Evolutionary conservation across 2,888 invertebrate genomes (phyloP).

Genomic region (Hyposoter didymator): DNA sequence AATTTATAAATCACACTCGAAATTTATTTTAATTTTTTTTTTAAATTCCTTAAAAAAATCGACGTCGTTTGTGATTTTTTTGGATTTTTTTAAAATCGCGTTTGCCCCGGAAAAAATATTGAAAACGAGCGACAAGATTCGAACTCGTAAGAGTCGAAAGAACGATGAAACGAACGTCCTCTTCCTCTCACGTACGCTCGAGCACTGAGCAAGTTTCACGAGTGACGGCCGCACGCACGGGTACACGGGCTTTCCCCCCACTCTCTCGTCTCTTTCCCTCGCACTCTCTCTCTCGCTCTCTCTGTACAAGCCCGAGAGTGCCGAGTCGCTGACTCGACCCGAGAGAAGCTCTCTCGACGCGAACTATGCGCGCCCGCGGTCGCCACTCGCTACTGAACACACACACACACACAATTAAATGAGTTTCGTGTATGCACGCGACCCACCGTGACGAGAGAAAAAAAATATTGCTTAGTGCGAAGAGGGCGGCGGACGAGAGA

Average conservation of each 20-base stretch:
- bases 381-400: conserved; percentile 27
- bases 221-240: conserved; percentile 60
- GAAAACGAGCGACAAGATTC: conserved; percentile 17
- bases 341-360: conserved; percentile 44
- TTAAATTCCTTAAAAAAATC: background rate
- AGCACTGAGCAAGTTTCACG: conserved; percentile 76
- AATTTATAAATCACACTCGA: background rate
- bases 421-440: background rate
- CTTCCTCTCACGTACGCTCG: conserved; percentile 76
- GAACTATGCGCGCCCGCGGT: conserved; percentile 42
- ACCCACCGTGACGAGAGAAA: conserved; percentile 16
- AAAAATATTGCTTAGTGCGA: background rate
- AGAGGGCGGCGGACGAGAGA: background rate
- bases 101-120: background rate
- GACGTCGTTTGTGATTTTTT: background rate
- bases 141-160: conserved; percentile 16
- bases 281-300: conserved; percentile 10
- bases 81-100: background rate
- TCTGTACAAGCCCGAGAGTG: conserved; percentile 37
- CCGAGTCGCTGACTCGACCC: conserved; percentile 72
- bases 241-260: conserved; percentile 29
- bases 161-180: conserved; percentile 68
- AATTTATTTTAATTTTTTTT: background rate
- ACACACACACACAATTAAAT: conserved; percentile 25
- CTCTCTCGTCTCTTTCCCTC: background rate